phyloP scores from a whole-genome alignment of 2,797 vertebrate species.

The Poecile montanus region DNA sequence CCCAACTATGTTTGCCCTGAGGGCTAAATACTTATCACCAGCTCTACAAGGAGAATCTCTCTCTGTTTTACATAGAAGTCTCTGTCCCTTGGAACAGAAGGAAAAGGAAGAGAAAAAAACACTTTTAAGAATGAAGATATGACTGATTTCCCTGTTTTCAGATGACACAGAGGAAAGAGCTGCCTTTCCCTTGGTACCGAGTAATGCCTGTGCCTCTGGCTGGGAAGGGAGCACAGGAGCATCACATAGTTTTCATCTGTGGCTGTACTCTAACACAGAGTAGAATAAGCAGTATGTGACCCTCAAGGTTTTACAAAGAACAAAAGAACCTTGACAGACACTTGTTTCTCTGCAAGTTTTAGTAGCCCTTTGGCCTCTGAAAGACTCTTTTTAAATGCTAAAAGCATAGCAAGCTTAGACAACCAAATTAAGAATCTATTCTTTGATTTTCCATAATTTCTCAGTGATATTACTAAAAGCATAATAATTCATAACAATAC shows the following conservation, averaged over 20 bases:
- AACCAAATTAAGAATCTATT: background rate
- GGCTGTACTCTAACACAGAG: background rate
- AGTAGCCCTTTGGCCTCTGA: background rate
- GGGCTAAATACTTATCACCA: background rate
- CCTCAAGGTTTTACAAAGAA: background rate
- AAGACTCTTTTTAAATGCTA: background rate
- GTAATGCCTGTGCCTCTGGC: background rate
- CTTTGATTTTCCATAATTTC: background rate
- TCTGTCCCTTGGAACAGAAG: background rate
- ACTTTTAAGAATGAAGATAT: background rate
- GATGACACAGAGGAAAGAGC: background rate
- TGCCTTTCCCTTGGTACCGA: background rate
- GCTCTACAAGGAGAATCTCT: background rate
- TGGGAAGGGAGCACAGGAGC: background rate
- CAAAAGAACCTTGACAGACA: background rate
- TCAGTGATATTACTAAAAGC: background rate
- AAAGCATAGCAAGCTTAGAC: background rate
- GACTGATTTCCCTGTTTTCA: background rate
- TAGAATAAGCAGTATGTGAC: background rate
- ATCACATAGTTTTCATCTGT: background rate
- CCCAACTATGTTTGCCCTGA: fast-evolving
- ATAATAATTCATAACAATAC: background rate
- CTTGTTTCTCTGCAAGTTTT: background rate
- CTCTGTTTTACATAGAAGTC: background rate
- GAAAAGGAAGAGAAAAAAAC: background rate